Evolutionary conservation across 2,888 invertebrate genomes (phyloP).

Genomic region (Drosophila macrothrix): DNA sequence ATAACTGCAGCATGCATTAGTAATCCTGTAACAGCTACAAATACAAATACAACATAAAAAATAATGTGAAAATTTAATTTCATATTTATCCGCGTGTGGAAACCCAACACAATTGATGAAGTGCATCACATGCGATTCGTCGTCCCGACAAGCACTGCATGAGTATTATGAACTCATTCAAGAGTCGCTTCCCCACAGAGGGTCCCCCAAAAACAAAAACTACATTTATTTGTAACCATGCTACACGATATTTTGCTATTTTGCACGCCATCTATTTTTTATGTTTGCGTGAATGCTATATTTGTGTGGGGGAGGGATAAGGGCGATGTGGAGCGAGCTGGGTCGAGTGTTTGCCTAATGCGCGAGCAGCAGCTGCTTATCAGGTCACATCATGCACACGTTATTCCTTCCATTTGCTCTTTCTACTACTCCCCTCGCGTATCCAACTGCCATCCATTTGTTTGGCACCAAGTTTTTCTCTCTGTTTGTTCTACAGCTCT

Average conservation of each 20-base stretch:
- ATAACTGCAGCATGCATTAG: neutral
- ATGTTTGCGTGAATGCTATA: neutral
- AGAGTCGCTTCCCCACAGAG: neutral
- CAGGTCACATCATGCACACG: conserved; percentile 45
- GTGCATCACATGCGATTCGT: conserved; percentile 35
- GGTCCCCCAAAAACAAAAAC: conserved; percentile 42
- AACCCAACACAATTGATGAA: conserved; percentile 20
- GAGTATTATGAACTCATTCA: conserved; percentile 7
- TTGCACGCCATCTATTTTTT: conserved; percentile 47
- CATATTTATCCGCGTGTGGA: conserved; percentile 16
- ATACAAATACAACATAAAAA: neutral
- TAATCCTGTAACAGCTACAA: neutral
- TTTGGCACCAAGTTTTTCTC: conserved; percentile 1
- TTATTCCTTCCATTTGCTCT: conserved; percentile 11
- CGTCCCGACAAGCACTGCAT: conserved; percentile 7
- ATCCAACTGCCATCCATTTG: conserved; percentile 15
- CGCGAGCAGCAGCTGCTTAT: conserved; percentile 54
- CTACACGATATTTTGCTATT: conserved; percentile 44
- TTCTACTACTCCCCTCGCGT: neutral
- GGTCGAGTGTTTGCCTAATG: conserved; percentile 28
- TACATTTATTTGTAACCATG: conserved; percentile 31
- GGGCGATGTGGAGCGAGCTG: neutral
- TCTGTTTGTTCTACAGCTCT: conserved; percentile 32
- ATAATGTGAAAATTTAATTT: conserved; percentile 34
- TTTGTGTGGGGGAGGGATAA: neutral